These are phyloP conservation scores for Drosophila lacteicornis DNA, from an alignment of 1,140 invertebrate species.

Conservation along the genomic window DNA sequence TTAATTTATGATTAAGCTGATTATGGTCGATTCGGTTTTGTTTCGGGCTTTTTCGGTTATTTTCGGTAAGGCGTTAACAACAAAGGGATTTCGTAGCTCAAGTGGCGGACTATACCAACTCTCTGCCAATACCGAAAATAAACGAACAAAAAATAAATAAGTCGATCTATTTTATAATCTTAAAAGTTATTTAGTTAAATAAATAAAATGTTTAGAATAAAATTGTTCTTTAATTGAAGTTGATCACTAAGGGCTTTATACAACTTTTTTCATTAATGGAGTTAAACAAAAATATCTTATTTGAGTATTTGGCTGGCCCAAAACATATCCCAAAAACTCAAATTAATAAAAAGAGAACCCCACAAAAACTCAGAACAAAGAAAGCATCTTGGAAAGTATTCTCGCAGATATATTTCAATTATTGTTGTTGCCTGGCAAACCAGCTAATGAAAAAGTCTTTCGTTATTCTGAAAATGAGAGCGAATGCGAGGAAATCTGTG, in stretches of 20 bases:
- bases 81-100: slow-evolving; percentile 18
- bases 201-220: neutral
- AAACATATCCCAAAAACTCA: neutral
- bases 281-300: neutral
- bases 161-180: neutral
- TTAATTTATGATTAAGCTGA: slow-evolving; percentile 81
- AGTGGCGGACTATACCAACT: slow-evolving; percentile 15
- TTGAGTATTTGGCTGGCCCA: neutral
- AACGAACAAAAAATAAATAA: neutral
- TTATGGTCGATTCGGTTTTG: slow-evolving; percentile 56
- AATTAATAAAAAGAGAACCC: neutral
- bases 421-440: slow-evolving; percentile 33
- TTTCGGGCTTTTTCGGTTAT: slow-evolving; percentile 12
- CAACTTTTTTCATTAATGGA: neutral
- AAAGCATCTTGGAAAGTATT: slow-evolving; percentile 35
- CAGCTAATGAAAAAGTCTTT: slow-evolving; percentile 57
- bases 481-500: slow-evolving; percentile 80
- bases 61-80: neutral
- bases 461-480: slow-evolving; percentile 76
- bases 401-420: slow-evolving; percentile 40
- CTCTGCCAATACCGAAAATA: slow-evolving; percentile 21
- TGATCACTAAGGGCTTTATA: neutral
- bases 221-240: neutral
- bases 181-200: neutral
- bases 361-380: slow-evolving; percentile 10